Base-by-base conservation (phyloP, 2,888 invertebrate species). In the Zaprionus lineosus region DNA sequence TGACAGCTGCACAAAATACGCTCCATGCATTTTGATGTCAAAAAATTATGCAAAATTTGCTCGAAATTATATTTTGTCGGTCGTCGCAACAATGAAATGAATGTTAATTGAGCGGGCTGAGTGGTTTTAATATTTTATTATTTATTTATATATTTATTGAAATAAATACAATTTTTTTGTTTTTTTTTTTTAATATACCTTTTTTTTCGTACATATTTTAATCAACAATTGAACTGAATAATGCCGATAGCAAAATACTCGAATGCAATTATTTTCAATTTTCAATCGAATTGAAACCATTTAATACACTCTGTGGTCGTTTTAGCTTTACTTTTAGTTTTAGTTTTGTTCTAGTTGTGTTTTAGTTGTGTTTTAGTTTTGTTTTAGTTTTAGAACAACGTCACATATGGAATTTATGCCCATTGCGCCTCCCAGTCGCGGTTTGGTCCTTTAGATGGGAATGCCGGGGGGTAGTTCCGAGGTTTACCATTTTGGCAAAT, bases 11-110 rank as follows among this genome's bases (percentile, higher is more conserved):
- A 52, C 26, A 58, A 52, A 36, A 15, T 19, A 29, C 37, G 31
- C 37, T 48, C n/a, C 19, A 6, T 29, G 15, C 12, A 67, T 46
- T 43, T 61, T 14, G 28, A 31, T 26, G 29, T 0, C 43, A n/a
- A 12, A 26, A 40, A 47, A 55, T 59, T 59, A 59, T 64, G 34
- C 21, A 19, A 64, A 69, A 56, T 59, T 59, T 29, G 59, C 69
- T 55, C 14, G 16, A 29, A 70, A 48, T 51, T 56, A 14, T 4
- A 19, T 40, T 50, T 33, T 33, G 19, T 31, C 1, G 3, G 6
- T 2, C 8, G 15, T 9, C 16, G 18, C 8, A 24, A 18, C 11
- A 19, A 26, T 19, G 15, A 11, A 21, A 3, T 29, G 15, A n/a
- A 5, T 15, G 34, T 50, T 56, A 44, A 56, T 52, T 47, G 43